Conservation (phyloP, 1,140 invertebrate species). For the Drosophila orena region DNA sequence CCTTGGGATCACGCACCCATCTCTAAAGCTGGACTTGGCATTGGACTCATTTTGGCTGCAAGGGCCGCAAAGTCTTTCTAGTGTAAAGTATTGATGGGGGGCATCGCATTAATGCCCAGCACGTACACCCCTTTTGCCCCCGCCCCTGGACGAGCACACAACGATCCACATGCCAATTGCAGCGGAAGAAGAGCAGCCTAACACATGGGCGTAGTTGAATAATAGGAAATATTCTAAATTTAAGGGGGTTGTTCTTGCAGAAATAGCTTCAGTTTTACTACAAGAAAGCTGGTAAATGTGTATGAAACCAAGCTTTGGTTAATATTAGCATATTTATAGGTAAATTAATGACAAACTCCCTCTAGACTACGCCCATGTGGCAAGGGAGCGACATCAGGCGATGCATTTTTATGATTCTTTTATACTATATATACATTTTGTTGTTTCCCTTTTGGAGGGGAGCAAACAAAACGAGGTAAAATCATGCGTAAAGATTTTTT, state of each 20-base stretch:
- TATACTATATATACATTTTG: slow-evolving; percentile 49
- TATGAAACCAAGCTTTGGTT: not conserved
- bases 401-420: slow-evolving; percentile 59
- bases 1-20: slow-evolving; percentile 14
- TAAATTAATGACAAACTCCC: not conserved
- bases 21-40: slow-evolving; percentile 45
- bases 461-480: slow-evolving; percentile 62
- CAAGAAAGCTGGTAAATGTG: not conserved
- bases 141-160: slow-evolving; percentile 23
- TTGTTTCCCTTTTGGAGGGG: slow-evolving; percentile 32
- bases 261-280: not conserved
- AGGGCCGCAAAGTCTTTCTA: slow-evolving; percentile 18
- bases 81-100: not conserved
- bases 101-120: slow-evolving; percentile 63
- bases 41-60: slow-evolving; percentile 59
- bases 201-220: not conserved
- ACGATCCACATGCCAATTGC: slow-evolving; percentile 56
- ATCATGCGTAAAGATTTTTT: slow-evolving; percentile 76
- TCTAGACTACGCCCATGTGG: not conserved
- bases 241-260: not conserved
- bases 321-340: not conserved
- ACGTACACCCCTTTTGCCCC: slow-evolving; percentile 37
- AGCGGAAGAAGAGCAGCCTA: slow-evolving; percentile 24
- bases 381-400: slow-evolving; percentile 20
- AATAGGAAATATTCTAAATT: not conserved